These are phyloP conservation scores for Encarsia formosa DNA, from an alignment of 2,888 invertebrate species.

Conservation along the genomic window DNA sequence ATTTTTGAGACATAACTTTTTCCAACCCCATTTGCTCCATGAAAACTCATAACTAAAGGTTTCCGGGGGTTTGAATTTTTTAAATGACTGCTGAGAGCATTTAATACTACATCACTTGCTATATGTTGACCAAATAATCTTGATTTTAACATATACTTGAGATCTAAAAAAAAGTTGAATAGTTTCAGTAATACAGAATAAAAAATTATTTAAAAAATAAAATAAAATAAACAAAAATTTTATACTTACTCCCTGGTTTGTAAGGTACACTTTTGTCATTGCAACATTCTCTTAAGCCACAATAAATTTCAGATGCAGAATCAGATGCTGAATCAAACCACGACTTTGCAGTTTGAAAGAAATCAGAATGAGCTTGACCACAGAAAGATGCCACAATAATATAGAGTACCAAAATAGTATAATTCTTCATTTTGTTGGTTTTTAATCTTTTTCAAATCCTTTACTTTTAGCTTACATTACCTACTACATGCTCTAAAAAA, in stretches of 20 bases:
- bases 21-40: constrained; percentile 20
- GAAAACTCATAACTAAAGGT: constrained; percentile 19
- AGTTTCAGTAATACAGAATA: not conserved
- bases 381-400: too few relatives aligned
- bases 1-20: constrained; percentile 16
- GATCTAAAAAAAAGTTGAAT: constrained; percentile 2
- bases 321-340: not conserved
- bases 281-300: constrained; percentile 6
- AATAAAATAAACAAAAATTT: too few relatives aligned
- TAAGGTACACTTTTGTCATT: constrained; percentile 11
- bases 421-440: too few relatives aligned
- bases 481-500: too few relatives aligned
- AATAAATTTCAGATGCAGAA: not conserved
- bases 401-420: too few relatives aligned
- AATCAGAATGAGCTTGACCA: not conserved
- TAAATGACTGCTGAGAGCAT: constrained; percentile 13
- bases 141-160: not conserved
- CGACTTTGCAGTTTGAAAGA: constrained; percentile 1
- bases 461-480: too few relatives aligned
- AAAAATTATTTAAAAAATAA: not conserved
- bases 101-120: constrained; percentile 11
- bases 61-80: constrained; percentile 5
- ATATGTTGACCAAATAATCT: constrained; percentile 17
- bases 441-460: too few relatives aligned
- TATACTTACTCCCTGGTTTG: constrained; percentile 9